A percentile compares a stretch with the other conserved stretches of the same genome.
Conservation (phyloP, 2,113 vertebrate species). For the Macaca nemestrina region DNA sequence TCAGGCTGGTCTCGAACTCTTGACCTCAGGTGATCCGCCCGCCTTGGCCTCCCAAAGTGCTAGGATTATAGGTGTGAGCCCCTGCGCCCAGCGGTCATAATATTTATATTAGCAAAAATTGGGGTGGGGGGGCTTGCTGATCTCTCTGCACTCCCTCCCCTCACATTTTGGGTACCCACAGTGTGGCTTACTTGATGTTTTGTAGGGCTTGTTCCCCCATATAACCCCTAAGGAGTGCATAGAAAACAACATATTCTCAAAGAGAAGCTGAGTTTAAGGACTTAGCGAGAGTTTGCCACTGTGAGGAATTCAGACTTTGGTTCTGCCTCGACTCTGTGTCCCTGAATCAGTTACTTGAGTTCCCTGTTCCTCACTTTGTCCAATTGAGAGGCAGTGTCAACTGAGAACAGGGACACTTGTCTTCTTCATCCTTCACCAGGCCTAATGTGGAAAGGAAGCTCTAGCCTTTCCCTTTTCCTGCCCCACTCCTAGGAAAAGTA, state of each 20-base stretch:
- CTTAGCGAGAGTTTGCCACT: background rate
- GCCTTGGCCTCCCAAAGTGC: no score
- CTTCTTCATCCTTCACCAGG: background rate
- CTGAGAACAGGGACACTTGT: background rate
- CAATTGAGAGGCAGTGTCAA: background rate
- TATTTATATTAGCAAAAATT: background rate
- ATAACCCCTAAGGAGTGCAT: rapidly evolving
- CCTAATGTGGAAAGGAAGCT: background rate
- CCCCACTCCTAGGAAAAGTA: background rate
- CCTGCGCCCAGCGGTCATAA: no score
- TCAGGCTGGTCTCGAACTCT: no score
- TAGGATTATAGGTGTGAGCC: no score
- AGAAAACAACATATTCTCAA: background rate
- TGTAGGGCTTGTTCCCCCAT: background rate
- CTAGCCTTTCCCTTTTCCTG: background rate
- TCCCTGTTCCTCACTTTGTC: background rate
- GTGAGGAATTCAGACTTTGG: background rate
- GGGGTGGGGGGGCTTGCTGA: background rate
- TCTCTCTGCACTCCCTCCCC: background rate
- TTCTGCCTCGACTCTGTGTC: background rate
- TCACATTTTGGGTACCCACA: background rate
- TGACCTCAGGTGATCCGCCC: no score
- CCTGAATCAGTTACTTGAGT: background rate
- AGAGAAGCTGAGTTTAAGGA: background rate
- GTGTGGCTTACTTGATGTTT: background rate